Base-by-base conservation (phyloP, 2,797 vertebrate species). In the Paedocypris micromegethes region DNA sequence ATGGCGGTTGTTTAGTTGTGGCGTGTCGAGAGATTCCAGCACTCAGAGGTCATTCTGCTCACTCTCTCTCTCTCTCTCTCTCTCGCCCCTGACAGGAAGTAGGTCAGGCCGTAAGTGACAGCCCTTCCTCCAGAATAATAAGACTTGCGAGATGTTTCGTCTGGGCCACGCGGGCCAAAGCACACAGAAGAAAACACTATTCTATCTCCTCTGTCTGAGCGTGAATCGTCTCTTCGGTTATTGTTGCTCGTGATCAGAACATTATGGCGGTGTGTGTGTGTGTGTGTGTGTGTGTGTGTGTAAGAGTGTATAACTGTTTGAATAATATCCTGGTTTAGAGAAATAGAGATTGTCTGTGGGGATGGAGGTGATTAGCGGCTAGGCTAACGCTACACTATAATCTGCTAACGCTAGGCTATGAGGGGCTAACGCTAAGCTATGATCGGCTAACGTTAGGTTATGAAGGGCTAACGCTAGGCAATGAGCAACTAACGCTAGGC, bases 131-230 rank as follows among this genome's bases (percentile, higher is more conserved):
- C 67, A 58, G 71, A 41, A 59, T 64, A 72, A 74, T 40, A 62
- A 64, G 54, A 61, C 76, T 64, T 74, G 70, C 41, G 53, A 51
- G 54, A 69, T 72, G 46, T 54, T 77, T 74, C 46, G 58, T 54
- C 68, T 68, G 53, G 37, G 50, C 55, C 46, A 64, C 6, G 59
- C 50, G 72, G 38, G 58, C 59, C 68, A 59, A 44, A 5, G 41
- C 49, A 43, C 58, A 51, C 64, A 64, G 6, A 51, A 9, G 63
- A 61, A 46, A 38, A 3, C n/a, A 4, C 4, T 61, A 54, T 63
- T 38, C n/a, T 41, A 5, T 23, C 3, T 2, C 45, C 58, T 65
- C 38, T 56, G 65, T 47, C 68, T 4, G 9, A 40, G 6, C 57
- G 50, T 47, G 61, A 41, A 46, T 53, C 64, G 63, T 69, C 58